phyloP scores from a whole-genome alignment of 2,113 vertebrate genomes.

The Dendropsophus ebraccatus region DNA sequence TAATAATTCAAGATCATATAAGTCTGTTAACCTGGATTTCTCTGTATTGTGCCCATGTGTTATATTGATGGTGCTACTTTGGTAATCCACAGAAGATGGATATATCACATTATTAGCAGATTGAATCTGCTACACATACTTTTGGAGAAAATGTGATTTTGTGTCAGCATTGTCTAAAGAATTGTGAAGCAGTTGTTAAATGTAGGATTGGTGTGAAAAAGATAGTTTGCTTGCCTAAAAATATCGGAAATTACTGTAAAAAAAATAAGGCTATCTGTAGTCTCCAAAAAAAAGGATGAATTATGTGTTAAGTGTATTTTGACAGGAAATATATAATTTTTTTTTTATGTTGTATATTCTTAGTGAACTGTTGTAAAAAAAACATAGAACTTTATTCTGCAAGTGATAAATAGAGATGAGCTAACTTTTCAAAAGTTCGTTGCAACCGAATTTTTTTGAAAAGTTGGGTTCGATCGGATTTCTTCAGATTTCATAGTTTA shows the following conservation, averaged over 20 bases:
- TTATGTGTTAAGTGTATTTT: background rate
- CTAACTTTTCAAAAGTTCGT: too few relatives aligned
- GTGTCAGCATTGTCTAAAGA: constrained; percentile 39
- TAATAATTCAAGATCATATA: too few relatives aligned
- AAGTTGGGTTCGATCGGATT: too few relatives aligned
- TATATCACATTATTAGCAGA: constrained; percentile 16
- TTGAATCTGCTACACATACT: background rate
- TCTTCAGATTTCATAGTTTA: too few relatives aligned
- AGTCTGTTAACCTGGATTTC: background rate
- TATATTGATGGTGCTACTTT: background rate
- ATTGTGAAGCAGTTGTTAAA: constrained; percentile 24
- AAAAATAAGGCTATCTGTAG: background rate
- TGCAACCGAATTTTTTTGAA: too few relatives aligned
- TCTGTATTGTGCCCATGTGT: background rate
- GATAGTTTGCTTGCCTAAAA: background rate
- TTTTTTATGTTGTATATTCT: background rate
- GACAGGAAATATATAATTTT: background rate
- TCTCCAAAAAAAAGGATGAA: background rate
- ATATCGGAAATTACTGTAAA: constrained; percentile 15
- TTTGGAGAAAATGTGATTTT: constrained; percentile 21
- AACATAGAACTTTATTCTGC: too few relatives aligned
- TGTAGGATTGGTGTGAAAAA: constrained; percentile 23
- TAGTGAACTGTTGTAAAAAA: background rate
- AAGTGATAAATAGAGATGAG: too few relatives aligned
- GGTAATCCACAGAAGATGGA: background rate